A percentile compares a stretch with the other conserved stretches of the same genome.
These are phyloP conservation scores for Zingel zingel DNA, from an alignment of 2,113 vertebrate genomes.

Conservation along the genomic window DNA sequence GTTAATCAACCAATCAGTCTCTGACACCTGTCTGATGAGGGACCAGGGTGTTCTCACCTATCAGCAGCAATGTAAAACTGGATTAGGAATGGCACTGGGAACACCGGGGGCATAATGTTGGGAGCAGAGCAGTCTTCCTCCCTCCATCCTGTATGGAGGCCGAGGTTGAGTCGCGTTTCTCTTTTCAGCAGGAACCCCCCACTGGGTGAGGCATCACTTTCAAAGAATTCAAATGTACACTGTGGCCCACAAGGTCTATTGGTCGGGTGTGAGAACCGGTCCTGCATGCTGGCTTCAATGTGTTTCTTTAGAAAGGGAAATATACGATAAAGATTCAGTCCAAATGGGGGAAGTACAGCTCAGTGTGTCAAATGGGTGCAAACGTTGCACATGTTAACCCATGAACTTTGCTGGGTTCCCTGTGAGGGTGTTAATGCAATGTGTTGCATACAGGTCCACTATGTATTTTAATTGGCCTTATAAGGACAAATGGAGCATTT, in stretches of 20 bases:
- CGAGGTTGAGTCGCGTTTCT: conserved; percentile 35
- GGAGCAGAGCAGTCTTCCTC: conserved; percentile 59
- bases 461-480: conserved; percentile 55
- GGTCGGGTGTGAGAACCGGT: conserved; percentile 64
- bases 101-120: conserved; percentile 50
- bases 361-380: conserved; percentile 23
- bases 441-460: neutral
- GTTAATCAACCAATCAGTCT: conserved; percentile 67
- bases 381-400: conserved; percentile 36
- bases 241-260: conserved; percentile 35
- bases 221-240: conserved; percentile 69
- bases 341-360: conserved; percentile 7
- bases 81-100: conserved; percentile 40
- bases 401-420: conserved; percentile 36
- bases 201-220: conserved; percentile 74
- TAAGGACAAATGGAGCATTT: conserved; percentile 37
- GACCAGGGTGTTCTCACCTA: conserved; percentile 36
- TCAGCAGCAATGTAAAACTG: conserved; percentile 22
- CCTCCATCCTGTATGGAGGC: conserved; percentile 65
- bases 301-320: conserved; percentile 36
- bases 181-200: conserved; percentile 77
- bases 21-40: conserved; percentile 60
- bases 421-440: neutral
- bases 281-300: conserved; percentile 41
- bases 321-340: conserved; percentile 30